Base-by-base conservation (phyloP, 2,797 vertebrate genomes). In the Basileuterus tristriatus region DNA sequence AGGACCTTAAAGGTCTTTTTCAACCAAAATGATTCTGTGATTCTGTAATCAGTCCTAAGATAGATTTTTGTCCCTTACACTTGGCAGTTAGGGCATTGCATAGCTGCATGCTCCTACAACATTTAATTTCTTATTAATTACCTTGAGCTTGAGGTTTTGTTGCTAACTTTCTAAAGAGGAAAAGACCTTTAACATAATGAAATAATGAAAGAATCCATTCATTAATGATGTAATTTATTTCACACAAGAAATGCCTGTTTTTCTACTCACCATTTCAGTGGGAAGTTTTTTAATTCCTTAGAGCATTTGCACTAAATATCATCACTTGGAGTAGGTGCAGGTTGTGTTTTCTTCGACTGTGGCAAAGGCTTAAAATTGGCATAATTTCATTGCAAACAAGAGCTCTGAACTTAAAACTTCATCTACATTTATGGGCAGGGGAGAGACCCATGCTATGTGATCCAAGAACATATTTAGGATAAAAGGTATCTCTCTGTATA, bases 401-500 rank as follows among this genome's bases (percentile, higher is more conserved):
- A 85, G 37, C 23, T 72, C n/a, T 60, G 69, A 67, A 82, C 4
- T 53, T 82, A 58, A 85, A 69, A 65, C 20, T 59, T 91, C 19
- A n/a, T n/a, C 34, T 72, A 2, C 2, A 1, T 26, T 1, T 32
- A 44, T 29, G 18, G 16, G 15, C 30, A 32, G 32, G 52, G 11
- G 52, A 77, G 41, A 44, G 21, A 81, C 34, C 17, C 32, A 49
- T 70, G 44, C 52, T 50, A 7, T 44, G 0, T 46, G 29, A 70
- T 80, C 22, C 15, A 52, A 56, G 23, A 89, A 55, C 18, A 34
- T 34, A 49, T 43, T 62, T 29, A 43, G 24, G 50, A 39, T 60
- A 34, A 79, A 88, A 91, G 11, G 0, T 0, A 11, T 50, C 56
- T 46, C 12, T 55, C 2, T n/a, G 0, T n/a, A 0, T n/a, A 27